phyloP scores from a whole-genome alignment of 2,113 vertebrate genomes.

The Meles meles region DNA sequence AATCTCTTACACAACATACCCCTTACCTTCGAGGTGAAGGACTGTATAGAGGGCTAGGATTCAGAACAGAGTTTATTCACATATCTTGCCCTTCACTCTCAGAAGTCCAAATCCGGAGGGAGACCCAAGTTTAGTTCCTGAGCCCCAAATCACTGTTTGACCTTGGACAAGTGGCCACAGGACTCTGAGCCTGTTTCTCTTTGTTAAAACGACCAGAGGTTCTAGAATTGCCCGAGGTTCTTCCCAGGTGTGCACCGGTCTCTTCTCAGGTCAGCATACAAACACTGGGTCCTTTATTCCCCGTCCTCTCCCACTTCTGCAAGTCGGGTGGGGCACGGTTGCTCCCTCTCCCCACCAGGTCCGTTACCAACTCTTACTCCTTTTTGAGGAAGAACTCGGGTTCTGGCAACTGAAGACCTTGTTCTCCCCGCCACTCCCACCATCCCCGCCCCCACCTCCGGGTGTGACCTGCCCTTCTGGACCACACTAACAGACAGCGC shows the following conservation, averaged over 20 bases:
- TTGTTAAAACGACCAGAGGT: background rate
- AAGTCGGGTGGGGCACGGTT: background rate
- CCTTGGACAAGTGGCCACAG: background rate
- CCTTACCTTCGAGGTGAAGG: background rate
- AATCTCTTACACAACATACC: no score
- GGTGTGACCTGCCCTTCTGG: background rate
- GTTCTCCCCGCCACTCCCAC: background rate
- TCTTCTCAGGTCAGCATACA: background rate
- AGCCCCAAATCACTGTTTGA: background rate
- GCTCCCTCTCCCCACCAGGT: background rate
- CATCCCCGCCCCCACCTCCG: background rate
- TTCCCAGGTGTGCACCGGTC: background rate
- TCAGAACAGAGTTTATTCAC: background rate
- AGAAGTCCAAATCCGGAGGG: background rate
- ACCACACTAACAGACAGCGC: background rate
- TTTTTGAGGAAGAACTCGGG: background rate
- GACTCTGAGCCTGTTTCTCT: background rate
- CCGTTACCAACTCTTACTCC: background rate
- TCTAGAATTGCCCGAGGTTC: background rate
- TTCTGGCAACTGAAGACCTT: accelerated
- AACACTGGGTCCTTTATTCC: background rate
- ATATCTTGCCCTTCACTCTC: background rate
- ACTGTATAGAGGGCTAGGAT: background rate
- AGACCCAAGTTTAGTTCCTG: background rate
- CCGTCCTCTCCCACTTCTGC: no score